Percentiles rank a stretch among this genome's conserved stretches.
Evolutionary conservation across 2,113 vertebrate species (phyloP).

Genomic region (Coregonus clupeaformis): DNA sequence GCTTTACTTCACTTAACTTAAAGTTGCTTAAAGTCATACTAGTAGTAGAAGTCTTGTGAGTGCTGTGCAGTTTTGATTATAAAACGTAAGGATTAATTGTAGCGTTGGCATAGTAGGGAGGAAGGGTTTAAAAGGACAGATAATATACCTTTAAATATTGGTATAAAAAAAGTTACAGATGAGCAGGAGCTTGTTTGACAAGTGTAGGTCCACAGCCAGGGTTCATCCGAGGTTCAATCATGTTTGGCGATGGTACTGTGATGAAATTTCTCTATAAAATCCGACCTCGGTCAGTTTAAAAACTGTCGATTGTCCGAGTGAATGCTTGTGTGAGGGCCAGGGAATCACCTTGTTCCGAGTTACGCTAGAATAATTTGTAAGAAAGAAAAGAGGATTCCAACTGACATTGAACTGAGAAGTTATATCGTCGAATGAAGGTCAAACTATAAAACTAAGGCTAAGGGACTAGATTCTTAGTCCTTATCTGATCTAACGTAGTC

Average conservation of each 20-base stretch:
- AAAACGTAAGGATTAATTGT: not conserved
- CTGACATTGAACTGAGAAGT: not conserved
- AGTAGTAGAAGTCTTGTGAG: no score
- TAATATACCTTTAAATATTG: not conserved
- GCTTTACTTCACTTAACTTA: no score
- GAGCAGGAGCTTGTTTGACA: not conserved
- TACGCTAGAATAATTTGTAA: no score
- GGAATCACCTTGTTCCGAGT: no score
- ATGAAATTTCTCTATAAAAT: no score
- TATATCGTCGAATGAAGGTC: not conserved
- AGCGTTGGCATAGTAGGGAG: not conserved
- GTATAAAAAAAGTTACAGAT: not conserved
- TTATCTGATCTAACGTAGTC: not conserved
- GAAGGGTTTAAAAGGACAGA: not conserved
- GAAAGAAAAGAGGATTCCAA: not conserved
- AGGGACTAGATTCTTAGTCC: not conserved
- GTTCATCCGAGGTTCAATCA: not conserved
- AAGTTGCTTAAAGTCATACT: no score
- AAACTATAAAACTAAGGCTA: no score
- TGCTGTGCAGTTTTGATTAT: not conserved
- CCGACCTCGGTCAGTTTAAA: no score
- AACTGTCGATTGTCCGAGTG: no score
- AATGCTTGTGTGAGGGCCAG: no score
- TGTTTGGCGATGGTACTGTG: no score
- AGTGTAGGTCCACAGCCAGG: not conserved